phyloP scores from a whole-genome alignment of 2,888 invertebrate genomes.

The Adelphocoris suturalis region DNA sequence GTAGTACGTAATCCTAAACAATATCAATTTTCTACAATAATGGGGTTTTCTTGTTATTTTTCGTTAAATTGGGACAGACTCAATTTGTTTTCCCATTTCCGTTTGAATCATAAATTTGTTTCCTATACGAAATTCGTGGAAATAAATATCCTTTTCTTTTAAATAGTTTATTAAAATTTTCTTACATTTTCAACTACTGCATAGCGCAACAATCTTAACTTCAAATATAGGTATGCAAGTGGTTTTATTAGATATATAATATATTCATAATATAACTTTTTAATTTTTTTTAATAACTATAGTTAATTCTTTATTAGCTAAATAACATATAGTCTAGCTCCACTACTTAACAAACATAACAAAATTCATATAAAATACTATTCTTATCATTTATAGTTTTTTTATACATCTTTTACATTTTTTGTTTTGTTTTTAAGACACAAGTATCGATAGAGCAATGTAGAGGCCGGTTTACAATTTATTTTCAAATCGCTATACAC shows the following conservation, averaged over 20 bases:
- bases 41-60: neutral
- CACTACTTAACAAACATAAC: conserved; percentile 73
- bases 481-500: conserved; percentile 35
- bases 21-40: conserved; percentile 15
- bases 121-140: conserved; percentile 8
- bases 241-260: conserved; percentile 48
- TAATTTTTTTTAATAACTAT: conserved; percentile 27
- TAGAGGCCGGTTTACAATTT: conserved; percentile 60
- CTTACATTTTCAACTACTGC: conserved; percentile 43
- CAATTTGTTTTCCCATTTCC: neutral
- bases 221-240: conserved; percentile 41
- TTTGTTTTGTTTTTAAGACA: conserved; percentile 56
- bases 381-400: conserved; percentile 60
- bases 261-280: conserved; percentile 37
- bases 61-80: conserved; percentile 1
- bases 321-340: conserved; percentile 70
- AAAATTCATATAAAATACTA: conserved; percentile 73
- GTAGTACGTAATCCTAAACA: neutral
- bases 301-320: conserved; percentile 53
- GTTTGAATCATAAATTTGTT: neutral
- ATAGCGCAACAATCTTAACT: conserved; percentile 48
- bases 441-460: conserved; percentile 59
- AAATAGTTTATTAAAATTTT: neutral
- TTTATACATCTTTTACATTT: conserved; percentile 55
- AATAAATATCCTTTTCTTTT: conserved; percentile 17